Base-by-base conservation (phyloP, 2,113 vertebrate genomes). In the Chroicocephalus ridibundus region DNA sequence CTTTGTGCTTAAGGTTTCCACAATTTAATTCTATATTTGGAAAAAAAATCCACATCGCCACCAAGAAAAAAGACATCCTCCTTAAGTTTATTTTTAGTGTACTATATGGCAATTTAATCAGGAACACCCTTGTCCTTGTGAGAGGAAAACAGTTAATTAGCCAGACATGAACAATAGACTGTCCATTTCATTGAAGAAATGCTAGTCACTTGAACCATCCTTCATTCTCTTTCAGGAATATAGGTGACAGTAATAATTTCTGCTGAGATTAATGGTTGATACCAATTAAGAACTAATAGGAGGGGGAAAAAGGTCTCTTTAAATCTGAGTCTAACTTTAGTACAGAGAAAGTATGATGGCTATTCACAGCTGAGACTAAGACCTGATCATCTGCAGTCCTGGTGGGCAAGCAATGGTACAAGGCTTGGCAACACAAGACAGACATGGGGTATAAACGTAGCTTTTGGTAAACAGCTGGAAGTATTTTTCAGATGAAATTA, bases 51-150 rank as follows among this genome's bases (percentile, higher is more conserved):
- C 6, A 42, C 4, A 51, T 21, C 32, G 64, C 32, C 17, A 61
- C 0, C 7, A 60, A 29, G 8, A 72, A 83, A 62, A 57, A 34
- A 3, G 0, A 3, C 12, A 57, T 3, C 1, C 4, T 34, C 13
- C 5, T 42, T 55, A 22, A 26, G 11, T 60, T 76, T 76, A 40
- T 10, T 22, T 82, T 96, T 34, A 62, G 4, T 26, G 5, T 31
- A 44, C 14, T 57, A 24, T 34, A 44, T 25, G 15, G 9, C 27
- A 70, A 32, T 66, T 87, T 70, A 81, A 17, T 52, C 15, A 70
- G 40, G 7, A 86, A 65, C 3, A 49, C 5, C 3, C 9, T 78
- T 38, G 15, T 29, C 10, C 29, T 70, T 5, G 1, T 49, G 25
- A 76, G 12, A 90, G 5, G 17, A 86, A 76, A 83, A 4, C 6